phyloP scores from a whole-genome alignment of 2,888 invertebrate species.

The Pediacus dermestoides region DNA sequence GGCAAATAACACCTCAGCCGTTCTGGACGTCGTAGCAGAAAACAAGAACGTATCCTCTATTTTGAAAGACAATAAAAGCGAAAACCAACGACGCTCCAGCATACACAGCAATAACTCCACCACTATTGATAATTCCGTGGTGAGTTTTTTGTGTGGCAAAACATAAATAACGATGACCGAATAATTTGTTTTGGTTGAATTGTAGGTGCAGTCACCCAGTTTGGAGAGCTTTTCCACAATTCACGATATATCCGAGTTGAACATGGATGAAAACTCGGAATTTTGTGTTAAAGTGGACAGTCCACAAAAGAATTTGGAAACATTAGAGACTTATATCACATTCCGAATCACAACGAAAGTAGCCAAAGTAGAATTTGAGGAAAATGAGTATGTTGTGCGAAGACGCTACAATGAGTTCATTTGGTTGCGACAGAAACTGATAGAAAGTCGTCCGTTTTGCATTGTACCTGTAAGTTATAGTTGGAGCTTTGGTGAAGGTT shows the following conservation, averaged over 20 bases:
- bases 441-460: constrained; percentile 63
- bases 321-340: constrained; percentile 68
- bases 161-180: constrained; percentile 4
- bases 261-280: constrained; percentile 56
- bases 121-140: constrained; percentile 44
- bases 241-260: constrained; percentile 56
- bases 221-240: constrained; percentile 60
- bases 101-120: constrained; percentile 43
- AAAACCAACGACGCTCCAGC: constrained; percentile 42
- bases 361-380: constrained; percentile 60
- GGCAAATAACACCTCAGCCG: constrained; percentile 44
- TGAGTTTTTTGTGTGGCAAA: too few species aligned
- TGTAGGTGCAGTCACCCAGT: constrained; percentile 57
- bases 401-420: constrained; percentile 70
- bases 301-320: constrained; percentile 69
- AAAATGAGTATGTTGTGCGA: constrained; percentile 62
- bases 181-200: constrained; percentile 18
- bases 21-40: constrained; percentile 50
- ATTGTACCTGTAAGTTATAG: constrained; percentile 64
- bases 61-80: constrained; percentile 41
- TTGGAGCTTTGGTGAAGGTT: too few species aligned
- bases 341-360: constrained; percentile 67
- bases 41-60: constrained; percentile 45
- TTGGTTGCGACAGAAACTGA: constrained; percentile 63
- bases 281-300: constrained; percentile 66